phyloP scores from a whole-genome alignment of 2,113 vertebrate species.

The Notothenia rossii region DNA sequence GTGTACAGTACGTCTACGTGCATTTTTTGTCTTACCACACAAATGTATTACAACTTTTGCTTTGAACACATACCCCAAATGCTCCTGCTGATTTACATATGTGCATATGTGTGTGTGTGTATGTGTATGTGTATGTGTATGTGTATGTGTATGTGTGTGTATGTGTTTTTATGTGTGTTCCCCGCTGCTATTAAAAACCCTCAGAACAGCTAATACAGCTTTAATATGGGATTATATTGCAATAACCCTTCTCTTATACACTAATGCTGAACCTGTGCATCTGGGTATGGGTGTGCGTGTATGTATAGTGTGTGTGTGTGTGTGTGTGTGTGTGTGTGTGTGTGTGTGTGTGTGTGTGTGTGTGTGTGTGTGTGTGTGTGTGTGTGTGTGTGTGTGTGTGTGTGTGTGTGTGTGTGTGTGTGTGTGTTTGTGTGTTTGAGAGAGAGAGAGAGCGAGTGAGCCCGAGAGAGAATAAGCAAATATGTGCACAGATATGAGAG shows the following conservation, averaged over 20 bases:
- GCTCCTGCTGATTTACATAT: not conserved
- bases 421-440: no score
- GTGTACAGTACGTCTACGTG: constrained; percentile 4
- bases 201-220: constrained; percentile 54
- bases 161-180: not conserved
- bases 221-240: constrained; percentile 77
- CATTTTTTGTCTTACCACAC: constrained; percentile 9
- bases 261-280: constrained; percentile 52
- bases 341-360: not conserved
- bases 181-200: constrained; percentile 57
- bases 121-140: not conserved
- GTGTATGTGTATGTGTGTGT: not conserved
- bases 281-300: constrained; percentile 16
- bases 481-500: constrained; percentile 3
- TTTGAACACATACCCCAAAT: constrained; percentile 24
- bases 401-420: not conserved
- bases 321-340: not conserved
- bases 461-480: constrained; percentile 11
- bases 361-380: not conserved
- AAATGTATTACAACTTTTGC: constrained; percentile 40
- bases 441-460: not conserved
- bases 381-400: constrained; percentile 5
- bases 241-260: constrained; percentile 68
- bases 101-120: not conserved
- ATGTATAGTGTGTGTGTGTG: not conserved